A percentile compares a stretch with the other conserved stretches of the same genome.
phyloP scores from a whole-genome alignment of 2,797 vertebrate species.

The Cyprinodon diabolis region DNA sequence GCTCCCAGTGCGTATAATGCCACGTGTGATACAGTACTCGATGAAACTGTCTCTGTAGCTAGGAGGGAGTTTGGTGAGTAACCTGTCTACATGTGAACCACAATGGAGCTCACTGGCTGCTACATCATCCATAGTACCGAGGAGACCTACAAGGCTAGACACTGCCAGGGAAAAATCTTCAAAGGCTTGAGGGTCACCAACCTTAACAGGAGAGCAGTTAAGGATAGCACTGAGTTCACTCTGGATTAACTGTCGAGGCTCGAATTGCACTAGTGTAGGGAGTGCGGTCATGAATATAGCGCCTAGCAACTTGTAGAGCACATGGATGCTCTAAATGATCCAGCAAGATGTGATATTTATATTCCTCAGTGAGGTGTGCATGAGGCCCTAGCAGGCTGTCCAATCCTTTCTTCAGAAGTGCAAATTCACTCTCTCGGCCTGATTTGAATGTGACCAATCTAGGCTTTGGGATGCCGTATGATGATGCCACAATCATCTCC shows the following conservation, averaged over 20 bases:
- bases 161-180: background rate
- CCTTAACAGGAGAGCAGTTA: background rate
- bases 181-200: background rate
- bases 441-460: too few relatives aligned
- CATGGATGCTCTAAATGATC: too few relatives aligned
- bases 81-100: background rate
- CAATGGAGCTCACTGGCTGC: constrained; percentile 1
- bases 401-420: too few relatives aligned
- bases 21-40: background rate
- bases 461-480: too few relatives aligned
- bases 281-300: too few relatives aligned
- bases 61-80: background rate
- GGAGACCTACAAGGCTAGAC: background rate
- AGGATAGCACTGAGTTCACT: background rate
- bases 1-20: background rate
- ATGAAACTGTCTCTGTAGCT: constrained; percentile 1
- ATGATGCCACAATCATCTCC: too few relatives aligned
- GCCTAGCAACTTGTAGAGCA: too few relatives aligned
- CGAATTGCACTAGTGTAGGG: background rate
- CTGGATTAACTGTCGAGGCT: background rate
- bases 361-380: too few relatives aligned
- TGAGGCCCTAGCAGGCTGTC: too few relatives aligned
- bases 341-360: too few relatives aligned
- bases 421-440: too few relatives aligned
- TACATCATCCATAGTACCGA: constrained; percentile 1